Evolutionary conservation across 2,797 vertebrate genomes (phyloP), one percentile per base, ranked within the genome.

Genomic region (Dromococcyx pavoninus): DNA sequence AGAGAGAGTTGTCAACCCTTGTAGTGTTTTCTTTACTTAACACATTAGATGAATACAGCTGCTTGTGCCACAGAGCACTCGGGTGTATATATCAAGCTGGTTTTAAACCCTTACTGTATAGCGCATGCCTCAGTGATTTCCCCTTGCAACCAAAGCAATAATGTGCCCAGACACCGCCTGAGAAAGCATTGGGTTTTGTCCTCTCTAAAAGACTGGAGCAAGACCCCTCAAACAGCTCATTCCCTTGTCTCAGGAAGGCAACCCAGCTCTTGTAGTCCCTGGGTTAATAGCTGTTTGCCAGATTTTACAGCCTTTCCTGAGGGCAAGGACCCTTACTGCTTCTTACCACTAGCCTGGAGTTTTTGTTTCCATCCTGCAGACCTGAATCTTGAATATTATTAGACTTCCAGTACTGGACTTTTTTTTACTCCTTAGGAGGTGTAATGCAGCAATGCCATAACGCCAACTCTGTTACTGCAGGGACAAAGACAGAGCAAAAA

Each of bases 101-200:
- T 78, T 93, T 91, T 57, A 91, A 89, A 78, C 51, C 61, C 28
- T 74, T 60, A n/a, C 53, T 48, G 24, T 86, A 33, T 2, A 41
- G 16, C 4, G 15, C n/a, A 41, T 2, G 2, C 44, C 60, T 66
- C 2, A 0, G 35, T 1, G 5, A 76, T 57, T 60, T 91, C 33
- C 43, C 57, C 9, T 30, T 41, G 37, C 3, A 3, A 51, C 41
- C 23, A 81, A 76, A 84, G 48, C 53, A 53, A 28, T 43, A 70
- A 57, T 0, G 2, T 75, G 46, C 39, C 39, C 2, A 2, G 57
- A 16, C 35, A 41, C 57, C 53, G 17, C n/a, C 53, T 70, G 23
- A 71, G 58, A 61, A 86, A 86, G 7, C 3, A 1, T 5, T 54
- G 66, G 9, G 17, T 11, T 72, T 90, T 50, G 86, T 39, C 8